Evolutionary conservation across 2,113 vertebrate genomes (phyloP), one percentile per base, ranked within the genome.

Genomic region (Caranx ignobilis): DNA sequence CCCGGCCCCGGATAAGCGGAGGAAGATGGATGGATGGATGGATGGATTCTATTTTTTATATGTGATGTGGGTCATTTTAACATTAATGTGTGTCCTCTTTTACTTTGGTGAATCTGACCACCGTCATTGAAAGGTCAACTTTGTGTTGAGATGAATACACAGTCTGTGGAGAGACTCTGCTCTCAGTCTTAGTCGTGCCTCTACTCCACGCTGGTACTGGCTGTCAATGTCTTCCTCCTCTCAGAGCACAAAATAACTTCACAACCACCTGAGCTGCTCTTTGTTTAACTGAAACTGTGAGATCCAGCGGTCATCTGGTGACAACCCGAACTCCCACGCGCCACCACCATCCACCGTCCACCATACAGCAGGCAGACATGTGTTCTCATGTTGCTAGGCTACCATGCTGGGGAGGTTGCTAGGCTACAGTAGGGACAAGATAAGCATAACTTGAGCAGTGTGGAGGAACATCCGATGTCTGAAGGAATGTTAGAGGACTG

Each of bases 361-460:
- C 85, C 75, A 41, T 47, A 73, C 77, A 72, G 75, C 75, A n/a
- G 59, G 45, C 60, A 19, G 54, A 59, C 76, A 35, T 60, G 32
- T 64, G 76, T 34, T 48, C 71, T 15, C 64, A 35, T 34, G 84
- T 87, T 88, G 86, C 89, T 83, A 83, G 69, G 88, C 72, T 80
- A 90, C 86, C 6, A 0, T 35, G 18, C 57, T 2, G 6, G 39
- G 39, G 7, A 56, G 71, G 85, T 86, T 89, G 87, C 89, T 87
- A 87, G 70, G 89, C 54, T 82, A 79, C 87, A 41, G 63, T 15
- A 34, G 64, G 77, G 63, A 70, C 18, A 65, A 65, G 61, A 64
- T 68, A 74, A 77, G 45, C 55, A 15, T 60, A 68, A 59, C n/a
- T 50, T 26, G 26, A 26, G 37, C 59, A 39, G 65, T 37, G 31